Evolutionary conservation across 2,797 vertebrate genomes (phyloP).

Genomic region (Pelobates cultripes): DNA sequence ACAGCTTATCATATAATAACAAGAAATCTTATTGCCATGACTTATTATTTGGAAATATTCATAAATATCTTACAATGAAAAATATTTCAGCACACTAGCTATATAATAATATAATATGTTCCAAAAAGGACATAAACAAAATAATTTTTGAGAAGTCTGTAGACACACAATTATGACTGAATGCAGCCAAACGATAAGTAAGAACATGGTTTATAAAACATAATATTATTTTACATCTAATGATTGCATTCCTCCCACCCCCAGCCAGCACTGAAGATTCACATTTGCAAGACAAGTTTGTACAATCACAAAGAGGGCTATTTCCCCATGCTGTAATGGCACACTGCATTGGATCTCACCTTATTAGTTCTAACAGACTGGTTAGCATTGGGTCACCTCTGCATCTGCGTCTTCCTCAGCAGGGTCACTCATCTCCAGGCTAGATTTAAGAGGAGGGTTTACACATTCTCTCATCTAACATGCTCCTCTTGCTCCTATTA

Average conservation of each 20-base stretch:
- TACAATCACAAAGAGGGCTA: conserved; percentile 74
- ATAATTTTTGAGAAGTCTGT: not conserved
- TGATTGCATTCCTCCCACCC: not conserved
- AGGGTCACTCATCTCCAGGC: conserved; percentile 74
- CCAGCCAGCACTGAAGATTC: conserved; percentile 75
- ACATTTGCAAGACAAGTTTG: conserved; percentile 75
- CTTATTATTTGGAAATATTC: conserved; percentile 36
- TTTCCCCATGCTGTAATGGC: conserved; percentile 74
- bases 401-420: conserved; percentile 67
- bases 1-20: conserved; percentile 41
- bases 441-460: conserved; percentile 66
- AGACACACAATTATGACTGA: not conserved
- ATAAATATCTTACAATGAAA: conserved; percentile 25
- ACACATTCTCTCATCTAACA: conserved; percentile 60
- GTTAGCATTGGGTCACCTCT: conserved; percentile 81
- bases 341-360: conserved; percentile 74
- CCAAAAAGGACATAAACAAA: no score
- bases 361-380: conserved; percentile 81
- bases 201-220: not conserved
- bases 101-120: no score
- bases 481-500: conserved; percentile 60
- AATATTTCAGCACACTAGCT: no score
- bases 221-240: not conserved
- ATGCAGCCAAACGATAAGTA: no score
- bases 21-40: conserved; percentile 25